Conservation (phyloP, 2,888 invertebrate species). For the Lepidochitona cinerea region DNA sequence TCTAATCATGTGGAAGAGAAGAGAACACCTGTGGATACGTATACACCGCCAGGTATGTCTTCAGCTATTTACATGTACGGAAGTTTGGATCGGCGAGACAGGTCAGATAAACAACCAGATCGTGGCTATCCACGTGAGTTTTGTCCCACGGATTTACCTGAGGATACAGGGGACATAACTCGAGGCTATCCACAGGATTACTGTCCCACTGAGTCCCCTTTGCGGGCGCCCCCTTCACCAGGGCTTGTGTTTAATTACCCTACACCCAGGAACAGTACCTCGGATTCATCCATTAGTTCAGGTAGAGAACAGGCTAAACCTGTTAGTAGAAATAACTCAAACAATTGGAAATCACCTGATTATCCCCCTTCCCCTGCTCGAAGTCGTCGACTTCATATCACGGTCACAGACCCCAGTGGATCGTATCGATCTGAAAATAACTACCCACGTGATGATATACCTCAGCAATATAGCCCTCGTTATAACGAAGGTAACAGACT, state of each 20-base stretch:
- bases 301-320: neutral
- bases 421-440: neutral
- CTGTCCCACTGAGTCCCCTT: neutral
- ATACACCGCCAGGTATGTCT: neutral
- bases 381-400: neutral
- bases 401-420: neutral
- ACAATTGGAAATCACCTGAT: constrained; percentile 6
- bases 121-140: neutral
- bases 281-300: neutral
- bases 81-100: neutral
- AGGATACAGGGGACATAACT: neutral
- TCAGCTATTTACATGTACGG: constrained; percentile 1
- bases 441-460: neutral
- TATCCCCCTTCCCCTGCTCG: constrained; percentile 8
- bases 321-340: neutral
- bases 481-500: constrained; percentile 19
- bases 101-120: neutral
- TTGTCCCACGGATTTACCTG: neutral
- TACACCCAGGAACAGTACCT: neutral
- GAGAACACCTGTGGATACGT: constrained; percentile 31
- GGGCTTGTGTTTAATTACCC: neutral
- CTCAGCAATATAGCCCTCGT: neutral
- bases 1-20: constrained; percentile 16
- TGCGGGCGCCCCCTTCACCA: neutral
- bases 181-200: neutral